Percentiles rank a stretch among this genome's conserved stretches.
Evolutionary conservation across 2,888 invertebrate genomes (phyloP).

Genomic region (Habroteleia sp.): DNA sequence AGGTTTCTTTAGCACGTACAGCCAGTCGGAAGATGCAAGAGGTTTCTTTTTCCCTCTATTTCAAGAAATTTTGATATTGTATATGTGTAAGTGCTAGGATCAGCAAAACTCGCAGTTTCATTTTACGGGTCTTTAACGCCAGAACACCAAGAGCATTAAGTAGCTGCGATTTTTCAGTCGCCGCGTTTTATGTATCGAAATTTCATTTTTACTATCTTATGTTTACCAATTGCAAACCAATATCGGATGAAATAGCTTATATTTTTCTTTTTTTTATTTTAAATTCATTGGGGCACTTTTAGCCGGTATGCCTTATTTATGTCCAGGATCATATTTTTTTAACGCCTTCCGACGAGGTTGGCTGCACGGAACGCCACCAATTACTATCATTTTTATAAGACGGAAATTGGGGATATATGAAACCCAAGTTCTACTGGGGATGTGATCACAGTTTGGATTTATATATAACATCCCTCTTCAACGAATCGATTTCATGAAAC

Average conservation of each 20-base stretch:
- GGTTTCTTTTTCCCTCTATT: background rate
- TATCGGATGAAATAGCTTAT: too few relatives aligned
- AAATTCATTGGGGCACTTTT: slow-evolving; percentile 5
- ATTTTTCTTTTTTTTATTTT: background rate
- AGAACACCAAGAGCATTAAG: slow-evolving; percentile 24
- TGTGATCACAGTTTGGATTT: slow-evolving; percentile 37
- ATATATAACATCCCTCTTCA: slow-evolving; percentile 37
- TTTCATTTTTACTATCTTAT: slow-evolving; percentile 4
- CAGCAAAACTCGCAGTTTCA: slow-evolving; percentile 26
- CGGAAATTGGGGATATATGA: slow-evolving; percentile 40
- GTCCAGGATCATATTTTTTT: slow-evolving; percentile 22
- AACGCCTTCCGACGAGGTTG: slow-evolving; percentile 8
- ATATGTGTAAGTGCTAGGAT: slow-evolving; percentile 28
- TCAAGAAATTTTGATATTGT: slow-evolving; percentile 23
- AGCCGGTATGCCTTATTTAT: too few relatives aligned
- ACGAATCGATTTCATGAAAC: slow-evolving; percentile 39
- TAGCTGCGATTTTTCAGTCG: slow-evolving; percentile 11
- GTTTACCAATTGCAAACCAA: too few relatives aligned
- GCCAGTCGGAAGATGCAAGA: slow-evolving; percentile 12
- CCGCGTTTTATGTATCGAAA: background rate
- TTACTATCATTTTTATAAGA: slow-evolving; percentile 35
- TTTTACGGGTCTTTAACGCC: slow-evolving; percentile 25
- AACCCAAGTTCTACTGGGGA: slow-evolving; percentile 32
- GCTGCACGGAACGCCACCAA: slow-evolving; percentile 16
- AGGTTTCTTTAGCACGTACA: slow-evolving; percentile 39